Conservation (phyloP, 2,797 vertebrate genomes). For the Menidia menidia region DNA sequence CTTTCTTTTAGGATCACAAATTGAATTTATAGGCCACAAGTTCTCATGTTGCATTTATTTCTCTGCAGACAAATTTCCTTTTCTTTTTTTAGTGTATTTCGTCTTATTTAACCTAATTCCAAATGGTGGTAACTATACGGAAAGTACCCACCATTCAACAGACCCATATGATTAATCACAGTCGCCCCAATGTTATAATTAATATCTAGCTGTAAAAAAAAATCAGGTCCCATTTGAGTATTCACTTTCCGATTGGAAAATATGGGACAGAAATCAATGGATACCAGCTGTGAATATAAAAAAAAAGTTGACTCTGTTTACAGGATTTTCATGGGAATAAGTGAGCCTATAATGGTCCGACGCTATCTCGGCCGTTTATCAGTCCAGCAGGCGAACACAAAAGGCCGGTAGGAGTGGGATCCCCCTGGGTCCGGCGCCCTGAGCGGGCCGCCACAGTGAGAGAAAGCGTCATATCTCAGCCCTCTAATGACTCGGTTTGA, state of each 20-base stretch:
- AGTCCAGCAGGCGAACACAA: slow-evolving; percentile 71
- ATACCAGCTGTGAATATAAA: slow-evolving; percentile 46
- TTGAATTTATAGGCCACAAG: background rate
- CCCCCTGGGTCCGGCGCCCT: slow-evolving; percentile 74
- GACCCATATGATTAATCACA: slow-evolving; percentile 11
- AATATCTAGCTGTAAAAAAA: slow-evolving; percentile 39
- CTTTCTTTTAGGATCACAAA: background rate
- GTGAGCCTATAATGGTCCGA: slow-evolving; percentile 61
- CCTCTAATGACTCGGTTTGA: slow-evolving; percentile 83
- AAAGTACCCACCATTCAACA: slow-evolving; percentile 9
- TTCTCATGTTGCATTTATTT: background rate
- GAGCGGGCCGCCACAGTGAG: slow-evolving; percentile 76
- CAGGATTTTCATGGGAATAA: slow-evolving; percentile 68
- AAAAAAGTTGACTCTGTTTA: slow-evolving; percentile 57
- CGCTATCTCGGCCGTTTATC: slow-evolving; percentile 71
- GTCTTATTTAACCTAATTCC: no score
- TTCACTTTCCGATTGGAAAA: slow-evolving; percentile 54
- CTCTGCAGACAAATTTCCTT: background rate
- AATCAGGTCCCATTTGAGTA: slow-evolving; percentile 40
- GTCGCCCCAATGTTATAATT: slow-evolving; percentile 23
- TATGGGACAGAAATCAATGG: slow-evolving; percentile 58
- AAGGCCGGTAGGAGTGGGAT: slow-evolving; percentile 70
- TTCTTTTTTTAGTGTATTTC: no score
- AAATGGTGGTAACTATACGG: no score
- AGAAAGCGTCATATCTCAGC: slow-evolving; percentile 77